Evolutionary conservation across 53 echinoderm and acorn worm genomes (phyloP).

Genomic region (Crossaster papposus): DNA sequence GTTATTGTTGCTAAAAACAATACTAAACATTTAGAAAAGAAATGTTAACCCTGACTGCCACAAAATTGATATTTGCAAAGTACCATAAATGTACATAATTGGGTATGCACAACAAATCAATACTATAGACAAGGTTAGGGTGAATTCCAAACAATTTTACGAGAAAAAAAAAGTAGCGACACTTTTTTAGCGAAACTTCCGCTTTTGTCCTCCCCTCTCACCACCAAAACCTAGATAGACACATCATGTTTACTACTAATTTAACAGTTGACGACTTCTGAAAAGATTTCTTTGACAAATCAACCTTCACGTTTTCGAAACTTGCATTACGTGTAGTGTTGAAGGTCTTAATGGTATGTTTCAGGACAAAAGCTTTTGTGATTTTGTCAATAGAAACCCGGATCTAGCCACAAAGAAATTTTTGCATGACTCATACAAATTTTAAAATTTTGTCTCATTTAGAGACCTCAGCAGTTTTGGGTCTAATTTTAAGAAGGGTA

Average conservation of each 20-base stretch:
- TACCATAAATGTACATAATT: too few relatives aligned
- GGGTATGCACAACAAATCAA: too few relatives aligned
- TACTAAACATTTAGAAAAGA: too few relatives aligned
- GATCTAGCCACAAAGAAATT: not conserved
- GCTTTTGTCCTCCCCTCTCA: not conserved
- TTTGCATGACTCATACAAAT: not conserved
- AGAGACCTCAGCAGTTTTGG: not conserved
- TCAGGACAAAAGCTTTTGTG: not conserved
- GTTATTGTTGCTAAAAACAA: too few relatives aligned
- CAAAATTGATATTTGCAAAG: too few relatives aligned
- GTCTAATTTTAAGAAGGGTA: conserved; percentile 1
- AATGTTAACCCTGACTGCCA: too few relatives aligned
- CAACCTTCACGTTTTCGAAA: not conserved
- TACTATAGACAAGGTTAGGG: too few relatives aligned
- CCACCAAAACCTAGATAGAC: not conserved
- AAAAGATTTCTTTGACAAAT: not conserved
- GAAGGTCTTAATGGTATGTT: too few relatives aligned
- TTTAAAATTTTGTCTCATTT: not conserved
- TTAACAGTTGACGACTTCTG: not conserved
- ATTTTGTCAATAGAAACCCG: not conserved
- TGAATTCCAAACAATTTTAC: too few relatives aligned
- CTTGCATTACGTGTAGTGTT: too few relatives aligned
- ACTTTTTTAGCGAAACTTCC: too few relatives aligned
- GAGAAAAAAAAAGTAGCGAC: too few relatives aligned
- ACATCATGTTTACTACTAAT: not conserved